Evolutionary conservation across 2,113 vertebrate genomes (phyloP).

Genomic region (Clarias magur): DNA sequence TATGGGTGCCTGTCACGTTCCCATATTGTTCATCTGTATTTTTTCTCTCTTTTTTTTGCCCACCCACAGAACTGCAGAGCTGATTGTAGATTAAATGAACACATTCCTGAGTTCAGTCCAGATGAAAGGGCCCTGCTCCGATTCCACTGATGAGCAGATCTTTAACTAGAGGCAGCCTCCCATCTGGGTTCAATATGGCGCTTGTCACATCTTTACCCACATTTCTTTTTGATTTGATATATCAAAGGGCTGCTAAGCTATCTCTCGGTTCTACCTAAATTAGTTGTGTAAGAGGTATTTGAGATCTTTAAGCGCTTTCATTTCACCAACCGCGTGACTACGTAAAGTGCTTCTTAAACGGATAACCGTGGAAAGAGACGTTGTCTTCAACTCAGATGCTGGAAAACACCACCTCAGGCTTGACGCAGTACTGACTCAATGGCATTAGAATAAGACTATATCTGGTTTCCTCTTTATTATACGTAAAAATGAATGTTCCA

Average conservation of each 20-base stretch:
- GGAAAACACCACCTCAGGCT: neutral
- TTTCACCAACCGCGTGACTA: neutral
- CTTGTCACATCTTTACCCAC: constrained; percentile 54
- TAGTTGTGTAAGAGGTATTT: constrained; percentile 45
- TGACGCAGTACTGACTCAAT: neutral
- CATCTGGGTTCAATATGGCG: constrained; percentile 57
- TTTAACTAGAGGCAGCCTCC: constrained; percentile 50
- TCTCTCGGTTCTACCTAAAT: constrained; percentile 49
- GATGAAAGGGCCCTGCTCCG: constrained; percentile 50
- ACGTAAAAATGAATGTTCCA: neutral
- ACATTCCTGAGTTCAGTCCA: constrained; percentile 52
- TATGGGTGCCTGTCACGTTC: constrained; percentile 28
- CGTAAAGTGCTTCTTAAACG: neutral
- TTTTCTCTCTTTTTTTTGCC: constrained; percentile 16
- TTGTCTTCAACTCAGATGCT: neutral
- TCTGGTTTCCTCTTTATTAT: neutral
- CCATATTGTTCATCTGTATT: constrained; percentile 36
- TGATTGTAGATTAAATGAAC: constrained; percentile 51
- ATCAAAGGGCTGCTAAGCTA: constrained; percentile 49
- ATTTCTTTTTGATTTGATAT: constrained; percentile 44
- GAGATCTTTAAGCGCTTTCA: constrained; percentile 21
- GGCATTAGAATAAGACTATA: neutral
- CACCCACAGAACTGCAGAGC: constrained; percentile 41
- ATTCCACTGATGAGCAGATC: constrained; percentile 55
- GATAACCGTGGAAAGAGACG: neutral